Conservation (phyloP, 1,140 invertebrate species). For the Drosophila repletoides region DNA sequence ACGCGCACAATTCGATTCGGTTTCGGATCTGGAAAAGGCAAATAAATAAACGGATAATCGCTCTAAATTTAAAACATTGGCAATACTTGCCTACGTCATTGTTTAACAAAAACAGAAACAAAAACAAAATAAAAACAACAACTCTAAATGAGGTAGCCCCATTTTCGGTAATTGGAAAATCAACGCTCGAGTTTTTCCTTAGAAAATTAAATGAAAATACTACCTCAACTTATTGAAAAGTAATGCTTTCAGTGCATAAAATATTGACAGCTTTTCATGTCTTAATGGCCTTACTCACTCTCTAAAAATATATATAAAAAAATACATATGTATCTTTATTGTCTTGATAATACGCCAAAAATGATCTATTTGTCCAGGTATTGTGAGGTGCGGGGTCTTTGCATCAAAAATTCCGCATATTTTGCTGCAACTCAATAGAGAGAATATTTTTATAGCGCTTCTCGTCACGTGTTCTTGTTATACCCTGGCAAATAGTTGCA, state of each 20-base stretch:
- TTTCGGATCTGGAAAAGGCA: conserved; percentile 3
- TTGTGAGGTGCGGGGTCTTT: not conserved
- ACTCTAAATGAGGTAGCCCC: conserved; percentile 7
- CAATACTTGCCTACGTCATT: conserved; percentile 60
- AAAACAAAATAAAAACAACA: conserved; percentile 12
- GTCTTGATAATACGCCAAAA: conserved; percentile 14
- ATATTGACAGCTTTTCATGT: not conserved
- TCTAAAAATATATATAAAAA: not conserved
- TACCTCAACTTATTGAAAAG: not conserved
- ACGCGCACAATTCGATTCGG: conserved; percentile 7
- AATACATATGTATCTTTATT: not conserved
- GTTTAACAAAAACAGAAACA: conserved; percentile 8
- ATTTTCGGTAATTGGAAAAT: conserved; percentile 22
- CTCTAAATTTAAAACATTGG: conserved; percentile 54
- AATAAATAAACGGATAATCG: conserved; percentile 2
- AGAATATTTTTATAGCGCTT: conserved; percentile 13
- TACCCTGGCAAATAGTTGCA: not conserved
- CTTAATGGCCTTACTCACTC: conserved; percentile 4
- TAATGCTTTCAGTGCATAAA: not conserved
- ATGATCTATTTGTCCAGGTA: conserved; percentile 25
- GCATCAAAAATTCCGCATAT: conserved; percentile 22
- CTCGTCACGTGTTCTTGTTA: conserved; percentile 25
- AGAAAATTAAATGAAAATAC: conserved; percentile 25
- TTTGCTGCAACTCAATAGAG: conserved; percentile 9
- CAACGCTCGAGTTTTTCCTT: conserved; percentile 5